A percentile compares a stretch with the other conserved stretches of the same genome.
These are phyloP conservation scores for Vidua chalybeata DNA, from an alignment of 2,113 vertebrate genomes.

Conservation along the genomic window DNA sequence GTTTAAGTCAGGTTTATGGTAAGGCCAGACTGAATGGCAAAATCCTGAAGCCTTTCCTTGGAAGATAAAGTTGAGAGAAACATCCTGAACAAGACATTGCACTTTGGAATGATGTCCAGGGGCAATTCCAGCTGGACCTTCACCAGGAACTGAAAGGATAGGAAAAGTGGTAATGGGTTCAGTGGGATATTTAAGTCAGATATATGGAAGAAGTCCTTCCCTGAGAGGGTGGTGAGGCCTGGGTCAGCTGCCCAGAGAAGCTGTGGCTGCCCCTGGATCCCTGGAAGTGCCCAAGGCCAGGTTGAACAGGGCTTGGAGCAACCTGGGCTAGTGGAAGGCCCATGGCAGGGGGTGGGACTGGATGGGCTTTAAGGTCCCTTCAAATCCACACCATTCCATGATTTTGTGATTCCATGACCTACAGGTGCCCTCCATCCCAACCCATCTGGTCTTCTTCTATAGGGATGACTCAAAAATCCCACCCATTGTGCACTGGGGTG, in stretches of 20 bases:
- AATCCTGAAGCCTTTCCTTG: neutral
- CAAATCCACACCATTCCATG: neutral
- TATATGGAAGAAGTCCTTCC: neutral
- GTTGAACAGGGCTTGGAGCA: rapidly evolving
- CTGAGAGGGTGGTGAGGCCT: rapidly evolving
- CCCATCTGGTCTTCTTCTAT: neutral
- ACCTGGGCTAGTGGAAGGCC: rapidly evolving
- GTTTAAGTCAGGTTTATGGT: neutral
- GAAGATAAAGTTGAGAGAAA: neutral
- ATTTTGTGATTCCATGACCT: neutral
- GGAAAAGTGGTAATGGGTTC: neutral
- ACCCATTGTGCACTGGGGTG: neutral
- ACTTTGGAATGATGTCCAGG: neutral
- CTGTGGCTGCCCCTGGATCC: neutral
- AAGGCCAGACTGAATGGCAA: neutral
- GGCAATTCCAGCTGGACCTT: neutral
- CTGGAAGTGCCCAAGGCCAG: neutral
- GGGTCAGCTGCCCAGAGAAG: neutral
- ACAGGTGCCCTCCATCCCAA: neutral
- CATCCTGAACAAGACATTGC: neutral
- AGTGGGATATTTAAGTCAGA: neutral
- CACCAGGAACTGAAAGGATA: neutral
- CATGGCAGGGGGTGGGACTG: neutral
- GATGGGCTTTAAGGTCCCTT: neutral
- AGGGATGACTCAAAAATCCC: neutral